Percentiles rank a stretch among this genome's conserved stretches.
phyloP scores from a whole-genome alignment of 2,797 vertebrate species.

The Hydrophis major region DNA sequence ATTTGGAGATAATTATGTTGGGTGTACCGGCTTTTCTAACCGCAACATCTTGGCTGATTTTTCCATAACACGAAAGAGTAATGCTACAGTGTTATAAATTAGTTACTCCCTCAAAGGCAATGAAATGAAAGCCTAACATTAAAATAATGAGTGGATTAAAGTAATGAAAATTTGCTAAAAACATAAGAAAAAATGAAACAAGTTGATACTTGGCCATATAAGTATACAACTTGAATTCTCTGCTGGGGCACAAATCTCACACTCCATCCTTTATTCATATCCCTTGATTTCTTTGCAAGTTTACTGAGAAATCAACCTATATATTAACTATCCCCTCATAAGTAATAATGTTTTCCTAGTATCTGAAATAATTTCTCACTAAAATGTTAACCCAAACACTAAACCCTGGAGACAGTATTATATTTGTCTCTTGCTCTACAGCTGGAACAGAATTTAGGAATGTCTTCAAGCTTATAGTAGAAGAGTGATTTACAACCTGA shows the following conservation, averaged over 20 bases:
- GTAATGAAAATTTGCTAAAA: neutral
- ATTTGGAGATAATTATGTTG: conserved; percentile 34
- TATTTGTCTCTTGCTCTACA: neutral
- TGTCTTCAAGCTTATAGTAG: neutral
- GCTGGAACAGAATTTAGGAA: neutral
- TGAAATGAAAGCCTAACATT: conserved; percentile 1
- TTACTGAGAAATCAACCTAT: neutral
- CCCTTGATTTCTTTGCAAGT: neutral
- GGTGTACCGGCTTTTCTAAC: conserved; percentile 25
- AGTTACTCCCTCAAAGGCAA: conserved; percentile 8
- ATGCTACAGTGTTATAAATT: conserved; percentile 23
- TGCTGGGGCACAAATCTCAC: neutral
- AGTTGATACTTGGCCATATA: neutral
- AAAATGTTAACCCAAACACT: neutral
- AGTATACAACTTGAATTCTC: neutral
- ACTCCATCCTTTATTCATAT: neutral
- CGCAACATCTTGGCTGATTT: conserved; percentile 33
- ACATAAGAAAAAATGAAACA: neutral
- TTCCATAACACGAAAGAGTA: conserved; percentile 4
- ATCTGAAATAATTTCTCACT: neutral
- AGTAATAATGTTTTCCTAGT: neutral
- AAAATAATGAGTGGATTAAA: neutral
- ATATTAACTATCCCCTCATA: neutral
- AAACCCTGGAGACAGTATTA: neutral
- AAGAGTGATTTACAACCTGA: neutral